phyloP scores from a whole-genome alignment of 64 coral and sea anemone genomes.

The Platygyra sinensis region DNA sequence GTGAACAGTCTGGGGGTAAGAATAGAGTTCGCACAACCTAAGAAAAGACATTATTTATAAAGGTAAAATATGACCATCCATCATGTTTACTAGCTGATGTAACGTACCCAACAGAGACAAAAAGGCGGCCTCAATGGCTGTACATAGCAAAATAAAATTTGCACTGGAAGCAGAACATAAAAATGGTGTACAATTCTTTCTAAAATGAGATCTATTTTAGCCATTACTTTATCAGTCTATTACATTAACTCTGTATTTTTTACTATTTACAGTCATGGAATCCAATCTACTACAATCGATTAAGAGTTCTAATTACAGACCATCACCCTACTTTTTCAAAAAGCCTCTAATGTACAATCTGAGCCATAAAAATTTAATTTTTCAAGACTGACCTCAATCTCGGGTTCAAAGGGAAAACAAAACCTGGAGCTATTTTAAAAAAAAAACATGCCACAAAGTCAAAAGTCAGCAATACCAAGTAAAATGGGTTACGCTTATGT shows the following conservation, averaged over 20 bases:
- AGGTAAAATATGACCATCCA: constrained; percentile 20
- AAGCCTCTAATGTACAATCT: neutral
- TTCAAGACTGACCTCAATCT: too few relatives aligned
- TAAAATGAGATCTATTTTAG: neutral
- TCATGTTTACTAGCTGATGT: neutral
- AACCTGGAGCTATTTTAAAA: too few relatives aligned
- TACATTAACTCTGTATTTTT: constrained; percentile 5
- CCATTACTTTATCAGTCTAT: neutral
- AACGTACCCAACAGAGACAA: neutral
- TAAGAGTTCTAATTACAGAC: constrained; percentile 15
- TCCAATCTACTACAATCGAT: constrained; percentile 11
- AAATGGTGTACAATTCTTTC: neutral
- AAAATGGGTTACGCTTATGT: too few relatives aligned
- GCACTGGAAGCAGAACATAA: neutral
- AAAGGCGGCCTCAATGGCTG: neutral
- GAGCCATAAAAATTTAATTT: neutral
- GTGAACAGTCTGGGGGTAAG: too few relatives aligned
- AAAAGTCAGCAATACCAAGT: too few relatives aligned
- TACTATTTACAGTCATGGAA: constrained; percentile 15
- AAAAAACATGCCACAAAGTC: too few relatives aligned
- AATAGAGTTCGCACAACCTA: neutral
- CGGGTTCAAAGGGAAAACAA: too few relatives aligned
- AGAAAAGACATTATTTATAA: neutral
- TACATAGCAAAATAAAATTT: constrained; percentile 17
- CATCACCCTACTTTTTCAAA: neutral